Evolutionary conservation across 2,797 vertebrate genomes (phyloP).

Genomic region (Tinamus major): DNA sequence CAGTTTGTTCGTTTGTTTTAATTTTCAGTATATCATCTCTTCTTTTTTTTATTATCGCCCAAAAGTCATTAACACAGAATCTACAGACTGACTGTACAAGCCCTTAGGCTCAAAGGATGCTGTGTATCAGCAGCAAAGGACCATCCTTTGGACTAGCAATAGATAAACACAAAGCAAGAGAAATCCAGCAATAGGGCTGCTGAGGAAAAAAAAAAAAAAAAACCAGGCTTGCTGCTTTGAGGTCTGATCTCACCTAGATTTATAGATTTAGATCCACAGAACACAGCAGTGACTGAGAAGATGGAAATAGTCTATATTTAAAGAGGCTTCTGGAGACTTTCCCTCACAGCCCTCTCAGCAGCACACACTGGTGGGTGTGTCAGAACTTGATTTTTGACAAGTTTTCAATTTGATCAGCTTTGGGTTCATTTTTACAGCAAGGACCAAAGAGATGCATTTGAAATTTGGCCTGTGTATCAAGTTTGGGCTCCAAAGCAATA

Average conservation of each 20-base stretch:
- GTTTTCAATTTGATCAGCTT: background rate
- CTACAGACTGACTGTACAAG: background rate
- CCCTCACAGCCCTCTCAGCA: background rate
- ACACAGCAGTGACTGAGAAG: background rate
- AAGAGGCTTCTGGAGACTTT: background rate
- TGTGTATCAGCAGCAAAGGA: background rate
- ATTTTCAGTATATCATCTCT: background rate
- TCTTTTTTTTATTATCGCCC: background rate
- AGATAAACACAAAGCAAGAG: background rate
- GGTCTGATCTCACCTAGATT: background rate
- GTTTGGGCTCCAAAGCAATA: background rate
- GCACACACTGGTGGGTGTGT: background rate
- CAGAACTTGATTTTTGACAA: background rate
- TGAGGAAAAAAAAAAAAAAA: no score
- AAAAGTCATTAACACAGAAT: background rate
- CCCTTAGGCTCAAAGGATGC: background rate
- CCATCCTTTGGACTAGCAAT: background rate
- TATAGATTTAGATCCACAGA: background rate
- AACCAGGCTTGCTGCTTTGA: background rate
- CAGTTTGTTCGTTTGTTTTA: accelerated
- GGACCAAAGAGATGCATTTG: background rate
- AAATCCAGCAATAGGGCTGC: background rate
- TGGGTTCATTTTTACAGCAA: background rate
- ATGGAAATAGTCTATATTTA: background rate
- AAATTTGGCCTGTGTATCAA: background rate